phyloP scores from a whole-genome alignment of 2,113 vertebrate genomes.

The Peromyscus californicus region DNA sequence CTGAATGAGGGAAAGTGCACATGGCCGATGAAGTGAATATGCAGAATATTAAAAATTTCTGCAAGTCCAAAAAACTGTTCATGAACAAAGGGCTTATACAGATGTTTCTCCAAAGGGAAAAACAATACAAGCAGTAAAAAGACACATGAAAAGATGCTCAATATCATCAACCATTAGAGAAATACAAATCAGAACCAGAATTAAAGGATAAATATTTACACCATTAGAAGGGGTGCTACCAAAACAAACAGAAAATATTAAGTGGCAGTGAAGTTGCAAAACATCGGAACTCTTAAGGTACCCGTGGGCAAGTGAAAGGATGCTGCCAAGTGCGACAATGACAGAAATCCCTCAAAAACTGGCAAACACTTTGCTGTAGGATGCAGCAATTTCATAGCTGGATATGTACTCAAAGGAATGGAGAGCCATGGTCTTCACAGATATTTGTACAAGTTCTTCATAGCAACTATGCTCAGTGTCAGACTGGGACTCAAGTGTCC shows the following conservation, averaged over 20 bases:
- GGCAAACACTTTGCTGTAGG: not conserved
- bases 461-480: not conserved
- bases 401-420: not conserved
- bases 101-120: constrained; percentile 1
- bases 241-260: not conserved
- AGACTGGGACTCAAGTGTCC: not conserved
- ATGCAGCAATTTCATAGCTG: not conserved
- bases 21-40: not conserved
- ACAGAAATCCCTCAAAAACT: not conserved
- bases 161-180: not conserved
- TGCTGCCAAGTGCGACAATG: not conserved
- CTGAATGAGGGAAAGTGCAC: not conserved
- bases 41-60: constrained; percentile 36
- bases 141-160: not conserved
- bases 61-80: not conserved
- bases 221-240: not conserved
- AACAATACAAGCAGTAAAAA: not conserved
- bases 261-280: not conserved
- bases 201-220: not conserved
- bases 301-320: not conserved
- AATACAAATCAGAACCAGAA: constrained; percentile 22
- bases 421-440: not conserved
- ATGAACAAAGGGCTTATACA: not conserved
- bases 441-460: not conserved
- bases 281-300: not conserved